These are phyloP conservation scores for Pseudotriccus pelzelni DNA, from an alignment of 2,797 vertebrate genomes.

Conservation along the genomic window DNA sequence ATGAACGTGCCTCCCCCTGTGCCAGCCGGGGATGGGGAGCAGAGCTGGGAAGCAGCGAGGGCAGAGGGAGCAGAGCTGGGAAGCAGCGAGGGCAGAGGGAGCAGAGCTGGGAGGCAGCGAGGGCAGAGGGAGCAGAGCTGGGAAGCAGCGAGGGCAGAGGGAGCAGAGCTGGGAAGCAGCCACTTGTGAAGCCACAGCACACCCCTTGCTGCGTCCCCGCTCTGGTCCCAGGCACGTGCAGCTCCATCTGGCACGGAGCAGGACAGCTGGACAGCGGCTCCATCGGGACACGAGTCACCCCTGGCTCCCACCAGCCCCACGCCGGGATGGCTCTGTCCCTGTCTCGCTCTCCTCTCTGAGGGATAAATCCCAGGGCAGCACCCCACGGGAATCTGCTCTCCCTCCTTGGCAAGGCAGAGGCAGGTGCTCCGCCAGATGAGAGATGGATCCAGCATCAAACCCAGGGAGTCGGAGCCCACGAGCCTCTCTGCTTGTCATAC, in stretches of 20 bases:
- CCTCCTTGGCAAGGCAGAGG: not conserved
- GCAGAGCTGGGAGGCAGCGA: not conserved
- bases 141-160: not conserved
- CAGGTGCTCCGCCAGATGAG: not conserved
- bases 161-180: not conserved
- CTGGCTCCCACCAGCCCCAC: not conserved
- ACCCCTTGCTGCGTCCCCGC: not conserved
- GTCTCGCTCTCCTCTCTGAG: rapidly evolving
- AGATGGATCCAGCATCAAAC: not conserved
- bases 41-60: not conserved
- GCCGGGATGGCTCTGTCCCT: not conserved
- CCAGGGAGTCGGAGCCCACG: not conserved
- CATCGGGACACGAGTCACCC: not conserved
- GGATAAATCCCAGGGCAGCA: not conserved
- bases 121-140: not conserved
- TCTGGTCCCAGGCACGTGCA: not conserved
- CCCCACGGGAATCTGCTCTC: not conserved
- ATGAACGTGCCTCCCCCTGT: not conserved
- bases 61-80: not conserved
- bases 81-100: not conserved
- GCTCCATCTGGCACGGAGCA: not conserved
- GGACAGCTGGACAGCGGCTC: not conserved
- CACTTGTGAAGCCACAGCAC: not conserved
- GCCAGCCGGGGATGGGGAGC: not conserved
- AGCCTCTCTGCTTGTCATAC: not conserved